Evolutionary conservation across 1,140 invertebrate species (phyloP).

Genomic region (Piezodorus guildinii): DNA sequence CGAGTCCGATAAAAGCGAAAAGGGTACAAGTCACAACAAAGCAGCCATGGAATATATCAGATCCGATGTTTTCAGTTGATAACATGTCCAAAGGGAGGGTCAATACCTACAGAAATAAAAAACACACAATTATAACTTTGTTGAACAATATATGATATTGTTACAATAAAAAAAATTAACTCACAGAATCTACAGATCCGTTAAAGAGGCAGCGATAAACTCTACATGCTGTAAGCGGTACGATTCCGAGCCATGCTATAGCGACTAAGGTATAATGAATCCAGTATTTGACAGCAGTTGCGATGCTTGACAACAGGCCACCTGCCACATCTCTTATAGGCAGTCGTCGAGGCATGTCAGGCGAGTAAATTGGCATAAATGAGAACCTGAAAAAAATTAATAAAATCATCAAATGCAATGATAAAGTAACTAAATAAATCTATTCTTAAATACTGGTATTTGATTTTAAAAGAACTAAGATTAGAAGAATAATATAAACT

Average conservation of each 20-base stretch:
- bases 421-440: no score
- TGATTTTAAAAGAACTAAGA: no score
- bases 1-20: slow-evolving; percentile 90
- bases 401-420: no score
- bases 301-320: slow-evolving; percentile 77
- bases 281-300: slow-evolving; percentile 89
- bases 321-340: slow-evolving; percentile 81
- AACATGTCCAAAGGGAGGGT: slow-evolving; percentile 84
- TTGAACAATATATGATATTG: background rate
- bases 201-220: slow-evolving; percentile 88
- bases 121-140: no score
- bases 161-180: slow-evolving; percentile 8
- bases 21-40: slow-evolving; percentile 94
- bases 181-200: slow-evolving; percentile 63
- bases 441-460: no score
- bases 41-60: slow-evolving; percentile 91
- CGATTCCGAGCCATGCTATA: slow-evolving; percentile 93
- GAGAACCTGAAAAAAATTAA: slow-evolving; percentile 51
- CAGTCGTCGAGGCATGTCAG: slow-evolving; percentile 94
- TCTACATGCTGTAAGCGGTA: slow-evolving; percentile 91
- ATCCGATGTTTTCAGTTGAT: slow-evolving; percentile 82
- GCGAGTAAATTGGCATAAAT: slow-evolving; percentile 97
- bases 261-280: slow-evolving; percentile 92
- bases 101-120: slow-evolving; percentile 40
- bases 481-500: no score